Base-by-base conservation (phyloP, 2,797 vertebrate species). In the Rhodeus uyekii region DNA sequence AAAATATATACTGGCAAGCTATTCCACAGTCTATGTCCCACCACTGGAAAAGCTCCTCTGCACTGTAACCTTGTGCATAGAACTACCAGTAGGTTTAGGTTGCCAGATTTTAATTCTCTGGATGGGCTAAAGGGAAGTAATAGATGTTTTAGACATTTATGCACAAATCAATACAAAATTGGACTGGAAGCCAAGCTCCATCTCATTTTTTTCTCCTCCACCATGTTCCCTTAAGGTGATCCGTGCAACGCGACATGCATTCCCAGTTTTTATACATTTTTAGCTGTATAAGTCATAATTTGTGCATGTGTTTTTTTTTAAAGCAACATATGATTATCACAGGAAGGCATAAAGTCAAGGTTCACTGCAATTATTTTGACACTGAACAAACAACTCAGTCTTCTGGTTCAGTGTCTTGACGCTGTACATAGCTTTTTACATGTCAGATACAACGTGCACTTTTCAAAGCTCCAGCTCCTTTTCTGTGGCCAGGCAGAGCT, bases 361-460 rank as follows among this genome's bases (percentile, higher is more conserved):
- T 60, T 76, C 55, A 14, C 38, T 42, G 10, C 24, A 29, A 12
- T 34, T 64, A 50, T 65, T 50, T n/a, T 78, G 22, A 44, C 29
- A 78, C 24, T 48, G 65, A 58, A 76, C 71, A 42, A 32, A 53
- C 65, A 58, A 71, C 48, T 55, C 13, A 64, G 68, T 29, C 22
- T 76, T 77, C 39, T 64, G 74, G 32, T 27, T 80, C 53, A 44
- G n/a, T 12, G 61, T 77, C 22, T 68, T 42, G 69, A 55, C 8
- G 53, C 81, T 68, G n/a, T 55, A 42, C 34, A 55, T 71, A 76
- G 68, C 65, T 71, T 46, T 44, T 68, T 58, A 78, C 74, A 83
- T 71, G 81, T 86, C 76, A 85, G 67, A 78, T 19, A 77, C 73
- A 78, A 65, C 14, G 32, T 72, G 68, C 44, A 69, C 58, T 14